These are phyloP conservation scores for Onychostruthus taczanowskii DNA, from an alignment of 2,113 vertebrate genomes.

Conservation along the genomic window DNA sequence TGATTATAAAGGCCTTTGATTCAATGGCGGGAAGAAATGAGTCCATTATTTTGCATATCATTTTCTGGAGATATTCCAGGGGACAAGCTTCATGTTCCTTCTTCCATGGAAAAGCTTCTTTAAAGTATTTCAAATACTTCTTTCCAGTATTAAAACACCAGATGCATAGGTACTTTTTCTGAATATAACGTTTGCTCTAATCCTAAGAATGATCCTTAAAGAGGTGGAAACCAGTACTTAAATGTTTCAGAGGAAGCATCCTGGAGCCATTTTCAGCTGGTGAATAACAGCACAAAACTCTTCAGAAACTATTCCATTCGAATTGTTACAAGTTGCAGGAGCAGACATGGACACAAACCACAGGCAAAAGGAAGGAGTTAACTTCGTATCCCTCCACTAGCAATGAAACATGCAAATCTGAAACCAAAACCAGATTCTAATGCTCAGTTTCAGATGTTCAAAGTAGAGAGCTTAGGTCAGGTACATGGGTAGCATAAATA, in stretches of 20 bases:
- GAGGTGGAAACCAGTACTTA: background rate
- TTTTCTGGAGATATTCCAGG: background rate
- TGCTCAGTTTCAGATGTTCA: background rate
- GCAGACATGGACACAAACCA: background rate
- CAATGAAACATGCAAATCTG: background rate
- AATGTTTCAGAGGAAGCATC: background rate
- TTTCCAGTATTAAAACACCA: background rate
- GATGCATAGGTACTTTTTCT: background rate
- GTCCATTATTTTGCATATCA: background rate
- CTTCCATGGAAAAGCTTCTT: background rate
- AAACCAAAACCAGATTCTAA: background rate
- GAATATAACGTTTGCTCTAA: background rate
- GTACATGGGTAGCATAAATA: background rate
- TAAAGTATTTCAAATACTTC: background rate
- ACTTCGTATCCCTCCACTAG: background rate
- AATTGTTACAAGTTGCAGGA: background rate
- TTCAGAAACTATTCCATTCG: background rate
- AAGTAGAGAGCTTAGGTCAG: background rate
- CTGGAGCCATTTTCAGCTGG: background rate
- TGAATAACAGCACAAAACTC: background rate
- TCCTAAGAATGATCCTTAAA: background rate
- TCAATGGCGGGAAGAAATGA: background rate
- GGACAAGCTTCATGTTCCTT: background rate
- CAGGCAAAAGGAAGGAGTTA: background rate
- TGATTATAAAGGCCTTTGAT: background rate